Conservation (phyloP, 2,113 vertebrate genomes). For the Hemicordylus capensis region DNA sequence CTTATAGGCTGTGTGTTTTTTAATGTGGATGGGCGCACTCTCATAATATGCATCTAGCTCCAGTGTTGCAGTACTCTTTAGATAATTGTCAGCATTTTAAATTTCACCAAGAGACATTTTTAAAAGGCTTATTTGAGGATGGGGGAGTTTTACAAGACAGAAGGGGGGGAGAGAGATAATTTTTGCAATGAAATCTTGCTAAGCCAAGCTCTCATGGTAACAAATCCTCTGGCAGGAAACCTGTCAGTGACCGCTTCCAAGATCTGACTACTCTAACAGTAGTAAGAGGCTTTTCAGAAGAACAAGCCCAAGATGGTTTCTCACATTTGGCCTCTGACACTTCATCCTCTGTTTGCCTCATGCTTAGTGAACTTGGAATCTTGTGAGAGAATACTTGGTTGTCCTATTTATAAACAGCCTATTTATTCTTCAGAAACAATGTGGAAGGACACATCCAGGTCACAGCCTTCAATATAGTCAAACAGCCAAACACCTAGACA, state of each 20-base stretch:
- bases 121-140: slow-evolving; percentile 49
- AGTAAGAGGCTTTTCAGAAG: slow-evolving; percentile 58
- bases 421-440: slow-evolving; percentile 57
- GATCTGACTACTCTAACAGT: slow-evolving; percentile 58
- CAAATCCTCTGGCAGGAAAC: slow-evolving; percentile 70
- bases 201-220: slow-evolving; percentile 56
- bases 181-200: slow-evolving; percentile 66
- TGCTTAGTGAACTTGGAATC: slow-evolving; percentile 50
- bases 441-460: slow-evolving; percentile 55
- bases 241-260: slow-evolving; percentile 63
- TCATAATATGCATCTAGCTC: slow-evolving; percentile 36
- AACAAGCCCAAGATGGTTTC: slow-evolving; percentile 49
- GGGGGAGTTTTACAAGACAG: slow-evolving; percentile 60
- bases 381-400: slow-evolving; percentile 19
- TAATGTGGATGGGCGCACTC: slow-evolving; percentile 42
- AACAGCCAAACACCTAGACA: not conserved
- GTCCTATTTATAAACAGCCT: slow-evolving; percentile 44
- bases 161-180: slow-evolving; percentile 59
- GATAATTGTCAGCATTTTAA: slow-evolving; percentile 59
- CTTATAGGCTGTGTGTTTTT: no score
- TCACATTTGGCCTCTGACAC: slow-evolving; percentile 69
- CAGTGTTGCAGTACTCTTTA: slow-evolving; percentile 56
- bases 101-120: slow-evolving; percentile 57
- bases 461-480: slow-evolving; percentile 27
- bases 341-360: slow-evolving; percentile 46